phyloP scores from a whole-genome alignment of 2,797 vertebrate species.

The Monodelphis domestica region DNA sequence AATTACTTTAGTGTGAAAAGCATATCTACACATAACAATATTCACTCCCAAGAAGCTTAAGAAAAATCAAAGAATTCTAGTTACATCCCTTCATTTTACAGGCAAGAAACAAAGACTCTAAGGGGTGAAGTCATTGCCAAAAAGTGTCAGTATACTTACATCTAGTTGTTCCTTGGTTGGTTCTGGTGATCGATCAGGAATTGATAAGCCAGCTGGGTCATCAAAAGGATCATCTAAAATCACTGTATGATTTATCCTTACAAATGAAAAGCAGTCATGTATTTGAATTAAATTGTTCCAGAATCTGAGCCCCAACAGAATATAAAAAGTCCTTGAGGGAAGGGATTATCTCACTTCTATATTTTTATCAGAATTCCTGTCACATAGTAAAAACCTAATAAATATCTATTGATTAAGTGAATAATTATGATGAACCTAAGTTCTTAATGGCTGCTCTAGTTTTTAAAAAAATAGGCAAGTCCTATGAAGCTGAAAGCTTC shows the following conservation, averaged over 20 bases:
- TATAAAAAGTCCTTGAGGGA: background rate
- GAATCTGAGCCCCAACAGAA: background rate
- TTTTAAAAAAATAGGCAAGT: background rate
- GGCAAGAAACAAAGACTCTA: background rate
- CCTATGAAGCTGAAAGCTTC: background rate
- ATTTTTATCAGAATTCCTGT: background rate
- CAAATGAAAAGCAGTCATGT: conserved; percentile 67
- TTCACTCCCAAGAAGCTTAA: conserved; percentile 17
- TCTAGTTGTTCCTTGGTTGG: conserved; percentile 95
- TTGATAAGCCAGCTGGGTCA: conserved; percentile 91
- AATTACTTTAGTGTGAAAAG: conserved; percentile 35
- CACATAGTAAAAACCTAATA: background rate
- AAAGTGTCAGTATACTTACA: conserved; percentile 85
- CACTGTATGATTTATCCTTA: conserved; percentile 97
- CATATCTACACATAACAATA: background rate
- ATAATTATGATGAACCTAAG: background rate
- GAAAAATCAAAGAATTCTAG: background rate
- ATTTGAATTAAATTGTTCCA: conserved; percentile 51
- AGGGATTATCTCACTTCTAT: background rate
- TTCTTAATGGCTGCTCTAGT: background rate
- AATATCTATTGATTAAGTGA: background rate
- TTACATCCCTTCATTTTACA: background rate
- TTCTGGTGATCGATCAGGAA: conserved; percentile 95
- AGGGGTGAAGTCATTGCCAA: background rate
- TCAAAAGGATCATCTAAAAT: conserved; percentile 97